Percentiles rank a stretch among this genome's conserved stretches.
Evolutionary conservation across 2,113 vertebrate species (phyloP).

Genomic region (Thunnus thynnus): DNA sequence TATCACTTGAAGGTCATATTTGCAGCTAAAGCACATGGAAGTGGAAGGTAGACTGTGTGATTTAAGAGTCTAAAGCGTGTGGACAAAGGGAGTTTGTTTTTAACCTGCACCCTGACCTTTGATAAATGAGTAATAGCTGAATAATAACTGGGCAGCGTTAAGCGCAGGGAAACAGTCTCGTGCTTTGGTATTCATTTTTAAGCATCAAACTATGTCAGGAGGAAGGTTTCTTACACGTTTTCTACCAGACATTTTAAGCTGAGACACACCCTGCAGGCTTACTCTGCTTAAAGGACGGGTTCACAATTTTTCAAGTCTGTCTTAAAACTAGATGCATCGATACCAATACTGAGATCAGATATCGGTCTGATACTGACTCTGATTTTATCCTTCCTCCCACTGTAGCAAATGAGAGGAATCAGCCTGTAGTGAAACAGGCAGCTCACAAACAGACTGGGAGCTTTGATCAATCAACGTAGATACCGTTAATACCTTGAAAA

Average conservation of each 20-base stretch:
- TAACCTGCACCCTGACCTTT: background rate
- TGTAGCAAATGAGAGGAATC: too few relatives aligned
- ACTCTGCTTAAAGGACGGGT: background rate
- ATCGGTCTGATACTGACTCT: too few relatives aligned
- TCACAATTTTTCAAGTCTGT: too few relatives aligned
- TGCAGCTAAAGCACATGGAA: background rate
- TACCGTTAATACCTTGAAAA: too few relatives aligned
- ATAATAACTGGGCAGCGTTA: conserved; percentile 7
- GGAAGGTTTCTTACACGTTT: background rate
- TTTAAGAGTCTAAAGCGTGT: conserved; percentile 1
- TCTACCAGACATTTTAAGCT: background rate
- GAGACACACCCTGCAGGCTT: too few relatives aligned
- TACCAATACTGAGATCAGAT: too few relatives aligned
- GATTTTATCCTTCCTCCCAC: too few relatives aligned
- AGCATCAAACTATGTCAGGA: background rate
- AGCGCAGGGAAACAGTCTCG: conserved; percentile 1
- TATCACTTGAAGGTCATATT: conserved; percentile 29
- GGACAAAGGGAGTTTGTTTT: background rate
- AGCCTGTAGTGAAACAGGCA: too few relatives aligned
- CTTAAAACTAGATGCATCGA: too few relatives aligned
- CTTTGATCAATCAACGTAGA: too few relatives aligned
- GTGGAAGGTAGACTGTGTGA: background rate
- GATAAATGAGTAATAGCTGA: conserved; percentile 34
- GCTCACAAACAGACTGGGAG: too few relatives aligned
- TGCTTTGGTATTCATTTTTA: background rate